These are phyloP conservation scores for Trinorchestia longiramus DNA, from an alignment of 1,140 invertebrate species.

Conservation along the genomic window DNA sequence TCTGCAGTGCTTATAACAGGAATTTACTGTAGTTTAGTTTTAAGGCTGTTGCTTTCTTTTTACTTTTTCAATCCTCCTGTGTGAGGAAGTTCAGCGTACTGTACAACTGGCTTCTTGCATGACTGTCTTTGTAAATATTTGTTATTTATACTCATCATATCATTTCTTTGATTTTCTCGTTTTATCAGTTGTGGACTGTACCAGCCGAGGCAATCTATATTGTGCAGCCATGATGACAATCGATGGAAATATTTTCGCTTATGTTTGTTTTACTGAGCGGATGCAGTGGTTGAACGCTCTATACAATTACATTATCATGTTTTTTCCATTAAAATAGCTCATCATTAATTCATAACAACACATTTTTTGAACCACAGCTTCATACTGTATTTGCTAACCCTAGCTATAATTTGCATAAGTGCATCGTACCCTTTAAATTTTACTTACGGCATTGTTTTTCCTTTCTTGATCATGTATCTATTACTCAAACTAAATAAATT, in stretches of 20 bases:
- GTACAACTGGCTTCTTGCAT: neutral
- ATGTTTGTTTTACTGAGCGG: neutral
- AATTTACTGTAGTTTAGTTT: neutral
- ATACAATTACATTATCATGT: neutral
- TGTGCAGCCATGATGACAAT: neutral
- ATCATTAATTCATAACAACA: neutral
- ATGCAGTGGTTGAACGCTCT: neutral
- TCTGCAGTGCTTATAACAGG: neutral
- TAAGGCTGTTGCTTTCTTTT: neutral
- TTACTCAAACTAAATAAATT: too few relatives aligned
- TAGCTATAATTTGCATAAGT: too few relatives aligned
- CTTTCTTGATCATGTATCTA: too few relatives aligned
- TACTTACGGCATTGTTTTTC: too few relatives aligned
- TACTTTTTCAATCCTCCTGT: neutral
- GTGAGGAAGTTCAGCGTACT: neutral
- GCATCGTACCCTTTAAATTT: too few relatives aligned
- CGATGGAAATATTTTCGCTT: neutral
- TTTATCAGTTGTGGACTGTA: too few relatives aligned
- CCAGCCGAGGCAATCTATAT: neutral
- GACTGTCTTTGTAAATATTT: neutral
- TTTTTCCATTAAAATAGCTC: neutral
- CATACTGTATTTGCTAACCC: too few relatives aligned
- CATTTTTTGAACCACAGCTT: neutral
- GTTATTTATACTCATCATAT: neutral
- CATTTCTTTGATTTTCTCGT: neutral